phyloP scores from a whole-genome alignment of 37 sponge, comb jelly and placozoan genomes.

The Cladorhizidae sp. region DNA sequence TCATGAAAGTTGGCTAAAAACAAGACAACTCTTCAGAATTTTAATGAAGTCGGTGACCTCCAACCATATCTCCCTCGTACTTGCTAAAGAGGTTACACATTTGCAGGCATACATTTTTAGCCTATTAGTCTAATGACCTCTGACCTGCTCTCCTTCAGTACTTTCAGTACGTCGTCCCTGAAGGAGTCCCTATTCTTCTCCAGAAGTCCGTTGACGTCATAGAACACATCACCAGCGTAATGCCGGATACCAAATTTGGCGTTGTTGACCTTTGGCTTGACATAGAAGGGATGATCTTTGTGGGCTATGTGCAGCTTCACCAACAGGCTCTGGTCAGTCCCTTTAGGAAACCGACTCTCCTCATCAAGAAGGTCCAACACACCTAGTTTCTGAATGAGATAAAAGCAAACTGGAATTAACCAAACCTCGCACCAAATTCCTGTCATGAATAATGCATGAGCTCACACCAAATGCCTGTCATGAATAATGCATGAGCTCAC shows the following conservation, averaged over 20 bases:
- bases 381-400: slow-evolving; percentile 84
- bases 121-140: no score
- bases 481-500: background rate
- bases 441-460: background rate
- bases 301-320: slow-evolving; percentile 91
- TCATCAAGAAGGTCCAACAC: slow-evolving; percentile 94
- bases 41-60: no score
- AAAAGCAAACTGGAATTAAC: background rate
- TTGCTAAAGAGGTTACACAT: no score
- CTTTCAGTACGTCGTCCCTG: slow-evolving; percentile 90
- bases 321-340: slow-evolving; percentile 91
- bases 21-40: no score
- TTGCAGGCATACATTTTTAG: no score
- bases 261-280: slow-evolving; percentile 91
- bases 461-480: background rate
- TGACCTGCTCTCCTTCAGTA: slow-evolving; percentile 93
- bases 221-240: slow-evolving; percentile 97
- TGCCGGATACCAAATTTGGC: slow-evolving; percentile 95
- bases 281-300: slow-evolving; percentile 86
- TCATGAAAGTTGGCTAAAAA: no score
- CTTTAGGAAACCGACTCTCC: slow-evolving; percentile 98
- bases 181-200: slow-evolving; percentile 98
- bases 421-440: background rate
- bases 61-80: no score
- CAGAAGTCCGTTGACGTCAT: slow-evolving; percentile 81